Base-by-base conservation (phyloP, 2,888 invertebrate genomes). In the Drosophila prolongata region DNA sequence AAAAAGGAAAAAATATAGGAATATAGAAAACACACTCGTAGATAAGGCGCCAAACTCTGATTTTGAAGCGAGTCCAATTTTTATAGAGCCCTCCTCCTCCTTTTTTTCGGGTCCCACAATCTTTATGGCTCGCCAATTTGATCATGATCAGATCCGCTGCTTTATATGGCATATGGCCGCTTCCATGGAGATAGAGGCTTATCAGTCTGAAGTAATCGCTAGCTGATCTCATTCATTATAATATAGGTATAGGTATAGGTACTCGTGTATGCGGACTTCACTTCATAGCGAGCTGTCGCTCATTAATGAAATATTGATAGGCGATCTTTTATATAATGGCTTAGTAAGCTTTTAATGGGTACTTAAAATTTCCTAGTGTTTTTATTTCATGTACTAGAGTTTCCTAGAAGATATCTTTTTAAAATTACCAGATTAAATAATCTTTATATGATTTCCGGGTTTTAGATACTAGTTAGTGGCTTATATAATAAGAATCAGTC, bases 31-130 rank as follows among this genome's bases (percentile, higher is more conserved):
- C 13, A 52, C 38, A 50, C 68, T 50, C 9, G 47, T 24, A 46
- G 69, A 69, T 69, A 69, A 49, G 44, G 42, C 40, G 14, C 30
- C 49, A 34, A 56, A 67, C 74, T 61, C 68, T 81, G 87, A 83
- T 87, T 83, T 84, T 67, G 69, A 77, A 68, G 82, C 62, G 66
- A 83, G 77, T 73, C 54, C 44, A 66, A 76, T 76, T 49, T 65
- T 10, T 47, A 53, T 64, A 68, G 67, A 56, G 65, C 64, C 60
- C 54, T 35, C 35, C 13, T 44, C 27, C 43, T n/a, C 1, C 11
- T n/a, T 40, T 3, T n/a, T 14, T 11, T n/a, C 8, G 38, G 24
- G 10, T 3, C 16, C 19, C 3, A 11, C n/a, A 66, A 66, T 66
- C 65, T 66, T 54, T 38, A 46, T 66, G 4, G 65, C 53, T 16